A percentile compares a stretch with the other conserved stretches of the same genome.
phyloP scores from a whole-genome alignment of 2,113 vertebrate species.

The Genyomyrus donnyi region DNA sequence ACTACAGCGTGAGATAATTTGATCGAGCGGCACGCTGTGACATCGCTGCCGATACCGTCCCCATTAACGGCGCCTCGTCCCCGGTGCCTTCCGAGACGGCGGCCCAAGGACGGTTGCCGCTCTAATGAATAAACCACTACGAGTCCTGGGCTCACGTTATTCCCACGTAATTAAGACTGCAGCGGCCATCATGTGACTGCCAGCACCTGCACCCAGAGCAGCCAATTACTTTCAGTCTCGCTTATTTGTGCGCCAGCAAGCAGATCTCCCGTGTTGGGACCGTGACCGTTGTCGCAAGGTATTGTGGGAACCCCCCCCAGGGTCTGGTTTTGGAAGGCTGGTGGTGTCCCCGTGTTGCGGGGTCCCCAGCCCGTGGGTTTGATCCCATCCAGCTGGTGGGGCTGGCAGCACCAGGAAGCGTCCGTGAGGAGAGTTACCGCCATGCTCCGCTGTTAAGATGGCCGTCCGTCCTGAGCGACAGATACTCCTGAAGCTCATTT shows the following conservation, averaged over 20 bases:
- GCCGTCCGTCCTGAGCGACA: background rate
- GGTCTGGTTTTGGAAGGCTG: background rate
- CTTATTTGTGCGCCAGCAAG: background rate
- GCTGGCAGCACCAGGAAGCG: background rate
- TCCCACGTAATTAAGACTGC: slow-evolving; percentile 30
- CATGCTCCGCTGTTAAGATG: background rate
- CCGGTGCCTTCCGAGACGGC: slow-evolving; percentile 11
- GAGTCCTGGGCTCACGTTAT: slow-evolving; percentile 22
- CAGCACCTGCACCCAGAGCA: slow-evolving; percentile 1
- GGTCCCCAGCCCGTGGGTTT: background rate
- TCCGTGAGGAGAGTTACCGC: background rate
- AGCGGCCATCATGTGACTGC: background rate
- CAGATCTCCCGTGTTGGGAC: background rate
- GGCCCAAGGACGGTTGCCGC: slow-evolving; percentile 28
- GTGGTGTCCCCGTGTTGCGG: background rate
- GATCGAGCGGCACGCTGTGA: slow-evolving; percentile 24
- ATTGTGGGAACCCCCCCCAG: background rate
- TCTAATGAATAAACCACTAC: slow-evolving; percentile 21
- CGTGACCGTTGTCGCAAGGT: background rate
- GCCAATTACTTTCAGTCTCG: slow-evolving; percentile 9
- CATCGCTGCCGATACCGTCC: slow-evolving; percentile 15
- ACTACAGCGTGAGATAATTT: slow-evolving; percentile 32
- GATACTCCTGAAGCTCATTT: background rate
- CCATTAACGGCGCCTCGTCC: slow-evolving; percentile 25
- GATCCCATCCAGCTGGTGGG: background rate